These are phyloP conservation scores for Nebria brevicollis DNA, from an alignment of 2,888 invertebrate genomes.

Conservation along the genomic window DNA sequence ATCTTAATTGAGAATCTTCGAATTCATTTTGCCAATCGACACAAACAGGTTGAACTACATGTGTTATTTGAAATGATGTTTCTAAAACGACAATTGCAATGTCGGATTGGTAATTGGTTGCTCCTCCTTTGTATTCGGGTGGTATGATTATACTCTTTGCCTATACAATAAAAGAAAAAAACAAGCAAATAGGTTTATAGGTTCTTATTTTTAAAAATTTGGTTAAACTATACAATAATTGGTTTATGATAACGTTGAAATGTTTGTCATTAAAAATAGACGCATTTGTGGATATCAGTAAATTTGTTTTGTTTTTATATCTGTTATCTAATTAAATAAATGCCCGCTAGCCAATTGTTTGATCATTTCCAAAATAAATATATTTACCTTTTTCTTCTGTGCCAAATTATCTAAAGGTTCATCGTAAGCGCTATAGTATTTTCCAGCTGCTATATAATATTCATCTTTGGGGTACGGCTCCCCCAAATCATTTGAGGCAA, in stretches of 20 bases:
- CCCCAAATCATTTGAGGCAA: constrained; percentile 23
- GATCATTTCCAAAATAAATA: not conserved
- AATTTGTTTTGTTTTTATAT: not conserved
- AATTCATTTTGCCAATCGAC: constrained; percentile 52
- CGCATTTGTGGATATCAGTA: not conserved
- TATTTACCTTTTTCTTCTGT: constrained; percentile 26
- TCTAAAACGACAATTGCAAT: constrained; percentile 58
- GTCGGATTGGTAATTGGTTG: constrained; percentile 52
- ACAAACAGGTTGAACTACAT: constrained; percentile 59
- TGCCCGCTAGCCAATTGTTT: too few species aligned
- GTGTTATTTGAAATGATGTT: constrained; percentile 54
- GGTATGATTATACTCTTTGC: constrained; percentile 17
- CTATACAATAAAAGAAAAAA: not conserved
- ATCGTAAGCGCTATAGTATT: constrained; percentile 35
- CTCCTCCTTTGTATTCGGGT: constrained; percentile 14
- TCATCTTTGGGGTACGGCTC: constrained; percentile 1
- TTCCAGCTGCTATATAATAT: constrained; percentile 37
- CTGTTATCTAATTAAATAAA: too few species aligned
- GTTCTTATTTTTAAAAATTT: too few species aligned
- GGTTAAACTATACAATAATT: too few species aligned
- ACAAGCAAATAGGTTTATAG: too few species aligned
- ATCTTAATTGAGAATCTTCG: constrained; percentile 41
- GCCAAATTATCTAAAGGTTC: constrained; percentile 5
- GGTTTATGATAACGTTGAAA: not conserved
- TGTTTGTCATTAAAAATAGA: not conserved